Percentiles rank a stretch among this genome's conserved stretches.
phyloP scores from a whole-genome alignment of 2,888 invertebrate species.

The Cosmorhoe ocellata region DNA sequence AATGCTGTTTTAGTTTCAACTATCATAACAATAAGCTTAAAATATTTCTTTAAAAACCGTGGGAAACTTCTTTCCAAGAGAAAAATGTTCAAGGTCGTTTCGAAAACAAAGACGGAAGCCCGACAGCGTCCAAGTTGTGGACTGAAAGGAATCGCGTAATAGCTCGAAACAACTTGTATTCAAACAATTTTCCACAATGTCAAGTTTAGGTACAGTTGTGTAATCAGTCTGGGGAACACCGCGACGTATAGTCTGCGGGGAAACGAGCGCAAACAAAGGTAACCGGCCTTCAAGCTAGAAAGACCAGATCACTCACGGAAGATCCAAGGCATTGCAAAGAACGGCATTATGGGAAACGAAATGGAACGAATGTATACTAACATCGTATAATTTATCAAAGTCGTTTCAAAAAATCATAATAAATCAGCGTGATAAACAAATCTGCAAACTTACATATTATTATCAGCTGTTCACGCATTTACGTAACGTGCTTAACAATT shows the following conservation, averaged over 20 bases:
- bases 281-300: too few species aligned
- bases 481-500: constrained; percentile 11
- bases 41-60: background rate
- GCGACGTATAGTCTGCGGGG: constrained; percentile 1
- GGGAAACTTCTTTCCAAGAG: constrained; percentile 9
- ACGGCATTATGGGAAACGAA: too few species aligned
- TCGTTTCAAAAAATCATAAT: too few species aligned
- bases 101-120: constrained; percentile 17
- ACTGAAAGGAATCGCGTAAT: constrained; percentile 14
- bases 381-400: too few species aligned
- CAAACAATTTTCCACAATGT: constrained; percentile 24
- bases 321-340: too few species aligned
- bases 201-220: constrained; percentile 20
- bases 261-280: constrained; percentile 3
- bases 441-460: too few species aligned
- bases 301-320: too few species aligned
- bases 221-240: constrained; percentile 19
- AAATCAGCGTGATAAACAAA: background rate
- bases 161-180: constrained; percentile 10
- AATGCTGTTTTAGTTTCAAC: too few species aligned
- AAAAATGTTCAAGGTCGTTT: constrained; percentile 21
- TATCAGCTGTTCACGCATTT: background rate
- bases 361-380: too few species aligned
- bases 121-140: constrained; percentile 13
- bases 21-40: too few species aligned